Percentiles rank a stretch among this genome's conserved stretches.
Evolutionary conservation across 2,113 vertebrate genomes (phyloP).

Genomic region (Pseudonaja textilis): DNA sequence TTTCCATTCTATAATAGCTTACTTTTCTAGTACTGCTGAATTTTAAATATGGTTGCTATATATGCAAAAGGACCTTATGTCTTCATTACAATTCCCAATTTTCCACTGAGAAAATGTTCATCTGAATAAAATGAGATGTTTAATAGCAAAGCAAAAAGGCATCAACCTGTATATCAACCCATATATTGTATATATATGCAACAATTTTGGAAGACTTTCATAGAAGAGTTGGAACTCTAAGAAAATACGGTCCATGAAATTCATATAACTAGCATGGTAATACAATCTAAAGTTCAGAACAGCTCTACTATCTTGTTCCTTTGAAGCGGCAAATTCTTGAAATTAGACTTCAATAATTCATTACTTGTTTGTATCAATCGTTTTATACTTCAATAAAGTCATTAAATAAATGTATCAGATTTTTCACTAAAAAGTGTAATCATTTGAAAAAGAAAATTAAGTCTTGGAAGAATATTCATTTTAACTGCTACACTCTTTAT

Average conservation of each 20-base stretch:
- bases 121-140: not conserved
- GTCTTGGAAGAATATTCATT: not conserved
- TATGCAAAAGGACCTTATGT: not conserved
- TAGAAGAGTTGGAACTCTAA: not conserved
- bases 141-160: not conserved
- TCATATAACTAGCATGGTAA: not conserved
- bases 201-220: not conserved
- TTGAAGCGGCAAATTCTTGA: not conserved
- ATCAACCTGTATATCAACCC: not conserved
- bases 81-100: not conserved
- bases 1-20: not conserved
- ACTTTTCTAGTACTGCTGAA: not conserved
- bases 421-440: not conserved
- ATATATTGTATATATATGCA: not conserved
- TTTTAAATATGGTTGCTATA: not conserved
- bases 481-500: not conserved
- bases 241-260: not conserved
- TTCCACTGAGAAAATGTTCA: not conserved
- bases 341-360: not conserved
- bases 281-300: not conserved
- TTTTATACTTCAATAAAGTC: not conserved
- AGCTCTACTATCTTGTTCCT: not conserved
- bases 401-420: not conserved
- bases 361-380: not conserved
- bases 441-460: not conserved